Percentiles rank a stretch among this genome's conserved stretches.
Evolutionary conservation across 2,888 invertebrate species (phyloP).

Genomic region (Pterobdella sp.): DNA sequence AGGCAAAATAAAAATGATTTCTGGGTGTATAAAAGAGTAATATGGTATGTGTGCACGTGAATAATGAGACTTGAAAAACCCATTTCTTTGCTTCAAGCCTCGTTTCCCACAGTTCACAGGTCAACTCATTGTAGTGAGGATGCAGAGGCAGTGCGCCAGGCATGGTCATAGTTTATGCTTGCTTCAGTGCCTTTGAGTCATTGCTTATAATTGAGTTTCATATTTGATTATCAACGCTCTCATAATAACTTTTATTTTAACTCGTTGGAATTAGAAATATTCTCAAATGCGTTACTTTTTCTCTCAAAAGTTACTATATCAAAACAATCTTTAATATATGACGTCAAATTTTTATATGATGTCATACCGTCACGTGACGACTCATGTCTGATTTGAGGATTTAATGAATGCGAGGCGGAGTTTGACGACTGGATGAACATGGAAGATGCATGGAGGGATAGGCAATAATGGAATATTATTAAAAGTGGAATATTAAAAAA

Average conservation of each 20-base stretch:
- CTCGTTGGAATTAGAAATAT: no score
- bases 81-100: background rate
- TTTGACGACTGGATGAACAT: background rate
- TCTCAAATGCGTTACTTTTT: no score
- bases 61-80: background rate
- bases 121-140: background rate
- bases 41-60: background rate
- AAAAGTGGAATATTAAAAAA: no score
- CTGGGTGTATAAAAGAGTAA: no score
- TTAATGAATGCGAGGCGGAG: slow-evolving; percentile 7
- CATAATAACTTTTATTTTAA: background rate
- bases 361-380: background rate
- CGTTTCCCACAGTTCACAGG: background rate
- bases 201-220: background rate
- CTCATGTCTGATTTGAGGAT: slow-evolving; percentile 14
- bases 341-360: no score
- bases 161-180: no score
- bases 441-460: slow-evolving; percentile 11
- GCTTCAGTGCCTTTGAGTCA: no score
- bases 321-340: no score
- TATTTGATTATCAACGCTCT: background rate
- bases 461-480: no score
- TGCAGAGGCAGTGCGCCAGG: background rate
- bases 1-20: no score
- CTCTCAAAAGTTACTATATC: no score